These are phyloP conservation scores for Melolontha melolontha DNA, from an alignment of 2,888 invertebrate species.

Conservation along the genomic window DNA sequence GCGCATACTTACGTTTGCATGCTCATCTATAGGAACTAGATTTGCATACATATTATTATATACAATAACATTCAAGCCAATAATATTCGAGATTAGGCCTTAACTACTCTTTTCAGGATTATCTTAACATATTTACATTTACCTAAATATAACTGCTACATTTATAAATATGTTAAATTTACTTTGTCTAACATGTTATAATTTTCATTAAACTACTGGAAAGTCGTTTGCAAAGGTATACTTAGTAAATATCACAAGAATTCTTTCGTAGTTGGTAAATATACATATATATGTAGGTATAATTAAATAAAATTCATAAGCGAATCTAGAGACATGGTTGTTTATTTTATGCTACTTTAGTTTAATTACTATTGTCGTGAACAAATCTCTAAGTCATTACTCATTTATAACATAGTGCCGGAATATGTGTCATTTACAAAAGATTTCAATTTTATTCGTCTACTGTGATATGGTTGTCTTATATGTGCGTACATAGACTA, in stretches of 20 bases:
- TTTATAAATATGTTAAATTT: slow-evolving; percentile 21
- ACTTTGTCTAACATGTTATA: neutral
- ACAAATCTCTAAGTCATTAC: no score
- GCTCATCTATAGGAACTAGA: neutral
- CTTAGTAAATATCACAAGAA: slow-evolving; percentile 50
- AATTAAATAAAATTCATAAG: slow-evolving; percentile 13
- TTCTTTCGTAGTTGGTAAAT: slow-evolving; percentile 44
- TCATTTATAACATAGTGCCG: no score
- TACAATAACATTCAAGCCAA: slow-evolving; percentile 30
- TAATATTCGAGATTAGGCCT: slow-evolving; percentile 46
- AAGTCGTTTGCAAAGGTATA: slow-evolving; percentile 28
- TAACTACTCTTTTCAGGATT: slow-evolving; percentile 48
- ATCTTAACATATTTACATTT: slow-evolving; percentile 40
- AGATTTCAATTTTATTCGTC: slow-evolving; percentile 8
- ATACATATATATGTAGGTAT: slow-evolving; percentile 14
- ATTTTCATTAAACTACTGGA: slow-evolving; percentile 11
- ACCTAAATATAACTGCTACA: slow-evolving; percentile 16
- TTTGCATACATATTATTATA: slow-evolving; percentile 24
- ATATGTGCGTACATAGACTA: no score
- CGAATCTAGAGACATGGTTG: neutral
- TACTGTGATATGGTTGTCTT: no score
- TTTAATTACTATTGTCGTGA: neutral
- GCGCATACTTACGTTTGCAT: no score
- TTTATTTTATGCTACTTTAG: neutral
- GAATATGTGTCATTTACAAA: slow-evolving; percentile 18